Evolutionary conservation across 2,888 invertebrate genomes (phyloP).

Genomic region (Protodeltote pygarga): DNA sequence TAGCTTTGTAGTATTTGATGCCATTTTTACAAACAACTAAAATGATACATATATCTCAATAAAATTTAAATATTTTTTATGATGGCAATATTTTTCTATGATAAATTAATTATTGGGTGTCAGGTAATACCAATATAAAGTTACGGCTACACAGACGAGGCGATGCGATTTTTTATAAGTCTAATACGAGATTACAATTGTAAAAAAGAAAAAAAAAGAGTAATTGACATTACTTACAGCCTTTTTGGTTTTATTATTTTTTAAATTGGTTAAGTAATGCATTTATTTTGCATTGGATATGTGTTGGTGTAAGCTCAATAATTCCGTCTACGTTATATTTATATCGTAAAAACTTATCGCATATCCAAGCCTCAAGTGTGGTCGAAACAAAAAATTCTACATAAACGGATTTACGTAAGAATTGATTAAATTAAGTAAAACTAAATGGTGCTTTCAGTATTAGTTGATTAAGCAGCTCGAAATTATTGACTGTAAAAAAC

Average conservation of each 20-base stretch:
- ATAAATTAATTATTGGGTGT: constrained; percentile 57
- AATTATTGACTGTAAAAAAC: constrained; percentile 61
- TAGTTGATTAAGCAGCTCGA: constrained; percentile 78
- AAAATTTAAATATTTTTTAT: constrained; percentile 52
- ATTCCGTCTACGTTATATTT: constrained; percentile 39
- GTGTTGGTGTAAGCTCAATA: constrained; percentile 42
- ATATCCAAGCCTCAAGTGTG: constrained; percentile 30
- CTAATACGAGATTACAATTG: too few relatives aligned
- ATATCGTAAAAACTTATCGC: constrained; percentile 26
- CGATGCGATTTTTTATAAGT: constrained; percentile 14
- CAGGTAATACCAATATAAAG: constrained; percentile 48
- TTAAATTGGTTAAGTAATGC: constrained; percentile 23
- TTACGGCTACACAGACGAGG: constrained; percentile 37
- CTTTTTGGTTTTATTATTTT: constrained; percentile 33
- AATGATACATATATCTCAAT: constrained; percentile 45
- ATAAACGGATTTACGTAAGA: constrained; percentile 61
- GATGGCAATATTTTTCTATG: constrained; percentile 59
- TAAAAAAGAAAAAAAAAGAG: too few relatives aligned
- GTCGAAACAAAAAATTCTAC: constrained; percentile 42
- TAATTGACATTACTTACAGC: too few relatives aligned
- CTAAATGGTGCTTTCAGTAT: constrained; percentile 85
- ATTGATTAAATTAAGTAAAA: constrained; percentile 64
- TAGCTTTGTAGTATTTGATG: constrained; percentile 78
- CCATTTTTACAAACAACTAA: constrained; percentile 69
- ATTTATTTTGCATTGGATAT: constrained; percentile 35